Base-by-base conservation (phyloP, 2,797 vertebrate genomes). In the Acanthis flammea region DNA sequence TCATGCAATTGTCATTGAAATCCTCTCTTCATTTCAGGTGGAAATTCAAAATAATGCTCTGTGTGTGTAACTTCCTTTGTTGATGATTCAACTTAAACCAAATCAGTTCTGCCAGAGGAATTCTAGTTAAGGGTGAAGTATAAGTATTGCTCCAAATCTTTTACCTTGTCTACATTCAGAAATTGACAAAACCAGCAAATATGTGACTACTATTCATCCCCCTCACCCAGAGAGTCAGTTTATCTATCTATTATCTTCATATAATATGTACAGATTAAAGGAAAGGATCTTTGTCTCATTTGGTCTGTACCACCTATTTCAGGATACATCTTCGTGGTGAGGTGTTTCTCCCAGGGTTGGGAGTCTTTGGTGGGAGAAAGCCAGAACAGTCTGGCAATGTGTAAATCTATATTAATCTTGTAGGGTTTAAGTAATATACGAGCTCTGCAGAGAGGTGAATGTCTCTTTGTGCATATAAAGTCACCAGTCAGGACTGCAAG, bases 1-100 rank as follows among this genome's bases (percentile, higher is more conserved):
- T 82, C 96, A 96, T 23, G 98, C 98, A 92, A 99, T 99, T 96
- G 81, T 98, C 48, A 97, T 98, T 89, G 98, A 99, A 97, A 93
- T 98, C n/a, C 97, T 98, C 41, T 98, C 98, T 12, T 97, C 98
- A 44, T 86, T 98, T 90, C 95, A 98, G 55, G 97, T 98, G 80
- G 98, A 98, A 97, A 98, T 98, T 85, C 98, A 98, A 95, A 98
- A 98, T 98, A 93, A 95, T 33, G 16, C 14, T 75, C 11, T 27
- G 5, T 44, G 14, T 45, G 7, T 23, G 9, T 45, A 33, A 54
- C 44, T 89, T 78, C 8, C 53, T 81, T n/a, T 55, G 33, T 21
- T 83, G 58, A 83, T 91, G 17, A 58, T 39, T 79, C 21, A 39
- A 7, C 66, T 76, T 48, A 72, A 90, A 88, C 6, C 17, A 86